phyloP scores from a whole-genome alignment of 35 echinoderm and acorn worm species.

The Apostichopus parvimensis region DNA sequence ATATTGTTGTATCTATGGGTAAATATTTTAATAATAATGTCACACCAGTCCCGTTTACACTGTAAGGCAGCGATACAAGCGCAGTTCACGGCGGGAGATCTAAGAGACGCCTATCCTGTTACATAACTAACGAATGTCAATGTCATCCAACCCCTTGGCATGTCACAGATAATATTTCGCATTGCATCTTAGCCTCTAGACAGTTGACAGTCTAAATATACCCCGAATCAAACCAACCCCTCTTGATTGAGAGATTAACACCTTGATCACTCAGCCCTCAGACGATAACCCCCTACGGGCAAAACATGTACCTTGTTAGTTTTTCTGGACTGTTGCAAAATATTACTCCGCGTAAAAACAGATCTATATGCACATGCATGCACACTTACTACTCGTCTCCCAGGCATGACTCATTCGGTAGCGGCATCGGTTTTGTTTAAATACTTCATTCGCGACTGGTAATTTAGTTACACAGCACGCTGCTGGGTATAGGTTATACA shows the following conservation, averaged over 20 bases:
- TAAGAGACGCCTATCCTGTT: background rate
- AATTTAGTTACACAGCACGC: constrained; percentile 1
- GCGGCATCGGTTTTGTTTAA: background rate
- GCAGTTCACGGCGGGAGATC: background rate
- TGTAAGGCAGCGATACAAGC: background rate
- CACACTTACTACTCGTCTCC: constrained; percentile 13
- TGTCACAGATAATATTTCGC: constrained; percentile 9
- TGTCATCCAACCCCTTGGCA: constrained; percentile 1
- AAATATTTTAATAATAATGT: background rate
- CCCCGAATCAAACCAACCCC: background rate
- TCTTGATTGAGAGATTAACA: constrained; percentile 55
- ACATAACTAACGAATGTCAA: constrained; percentile 14
- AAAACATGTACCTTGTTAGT: constrained; percentile 7
- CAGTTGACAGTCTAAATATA: constrained; percentile 32
- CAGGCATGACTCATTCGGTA: constrained; percentile 8
- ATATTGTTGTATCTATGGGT: background rate
- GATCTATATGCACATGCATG: background rate
- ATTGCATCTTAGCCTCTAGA: constrained; percentile 12
- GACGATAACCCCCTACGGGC: background rate
- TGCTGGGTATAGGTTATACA: background rate
- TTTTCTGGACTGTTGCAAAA: constrained; percentile 26
- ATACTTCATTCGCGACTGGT: constrained; percentile 3
- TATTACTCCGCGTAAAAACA: background rate
- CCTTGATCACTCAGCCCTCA: constrained; percentile 33
- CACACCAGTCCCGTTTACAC: background rate